A percentile compares a stretch with the other conserved stretches of the same genome.
Conservation (phyloP, 2,888 invertebrate genomes). For the Nomada lathburiana region DNA sequence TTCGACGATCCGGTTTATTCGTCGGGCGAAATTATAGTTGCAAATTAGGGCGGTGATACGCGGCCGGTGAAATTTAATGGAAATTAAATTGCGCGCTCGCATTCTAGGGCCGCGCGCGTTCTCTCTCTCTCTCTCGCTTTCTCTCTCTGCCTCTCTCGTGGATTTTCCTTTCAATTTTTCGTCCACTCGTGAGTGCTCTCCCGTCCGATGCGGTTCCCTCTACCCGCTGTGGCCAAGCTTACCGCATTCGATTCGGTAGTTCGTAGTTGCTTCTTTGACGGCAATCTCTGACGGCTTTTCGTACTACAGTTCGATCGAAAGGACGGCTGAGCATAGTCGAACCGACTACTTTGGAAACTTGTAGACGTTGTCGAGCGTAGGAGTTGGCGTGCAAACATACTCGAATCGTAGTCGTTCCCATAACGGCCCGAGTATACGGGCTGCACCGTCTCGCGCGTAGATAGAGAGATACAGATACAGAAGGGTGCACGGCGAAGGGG, state of each 20-base stretch:
- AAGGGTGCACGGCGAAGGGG: slow-evolving; percentile 34
- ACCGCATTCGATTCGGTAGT: neutral
- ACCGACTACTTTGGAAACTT: slow-evolving; percentile 33
- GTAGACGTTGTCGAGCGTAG: slow-evolving; percentile 35
- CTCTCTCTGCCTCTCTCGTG: neutral
- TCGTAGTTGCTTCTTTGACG: neutral
- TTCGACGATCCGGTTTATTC: neutral
- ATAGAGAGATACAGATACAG: slow-evolving; percentile 51
- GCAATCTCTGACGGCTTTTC: neutral
- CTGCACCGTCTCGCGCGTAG: slow-evolving; percentile 53
- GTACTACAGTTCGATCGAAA: slow-evolving; percentile 11
- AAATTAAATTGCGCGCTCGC: slow-evolving; percentile 63
- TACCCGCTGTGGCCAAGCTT: neutral
- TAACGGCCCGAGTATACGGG: slow-evolving; percentile 48
- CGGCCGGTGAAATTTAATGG: slow-evolving; percentile 55
- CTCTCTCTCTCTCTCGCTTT: neutral
- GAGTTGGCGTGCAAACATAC: slow-evolving; percentile 50
- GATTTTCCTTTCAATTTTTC: slow-evolving; percentile 13
- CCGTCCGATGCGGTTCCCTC: neutral
- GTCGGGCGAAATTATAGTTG: neutral
- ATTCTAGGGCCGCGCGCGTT: slow-evolving; percentile 1
- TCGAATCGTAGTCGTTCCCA: slow-evolving; percentile 54
- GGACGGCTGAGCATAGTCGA: slow-evolving; percentile 3
- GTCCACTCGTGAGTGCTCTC: neutral
- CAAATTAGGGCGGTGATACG: neutral